Base-by-base conservation (phyloP, 1,140 invertebrate genomes). In the Drosophila santomea region DNA sequence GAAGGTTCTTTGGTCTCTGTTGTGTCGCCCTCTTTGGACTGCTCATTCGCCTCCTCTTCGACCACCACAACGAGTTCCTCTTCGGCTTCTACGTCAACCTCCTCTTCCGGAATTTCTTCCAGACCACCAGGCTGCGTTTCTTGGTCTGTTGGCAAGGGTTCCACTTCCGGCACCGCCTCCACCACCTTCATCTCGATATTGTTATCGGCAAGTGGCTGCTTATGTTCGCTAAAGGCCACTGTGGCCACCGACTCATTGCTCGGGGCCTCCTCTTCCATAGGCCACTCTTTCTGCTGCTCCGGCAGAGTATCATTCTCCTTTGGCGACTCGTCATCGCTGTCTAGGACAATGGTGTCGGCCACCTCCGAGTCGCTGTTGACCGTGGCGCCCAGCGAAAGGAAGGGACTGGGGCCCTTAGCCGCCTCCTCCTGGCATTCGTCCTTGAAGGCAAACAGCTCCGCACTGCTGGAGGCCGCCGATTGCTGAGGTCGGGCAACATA, bases 401-500 rank as follows among this genome's bases (percentile, higher is more conserved):
- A 51, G 1, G 68, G 58, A 23, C 35, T 35, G 1, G 63, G 45
- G 0, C 36, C 58, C 1, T 45, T 6, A 0, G n/a, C 36, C 51
- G 28, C 38, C 20, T 55, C 56, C 25, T 58, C 73, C 3, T 17
- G 57, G 7, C 44, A 47, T 11, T 85, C 81, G 15, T 81, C 63
- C 50, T 86, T 86, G 36, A 86, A 86, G 32, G 79, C 66, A 11
- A 88, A 86, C 0, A 86, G 36, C n/a, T 86, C 82, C 20, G 75
- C 83, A 17, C 82, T 86, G 51, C 66, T 88, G 55, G 78, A 55
- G 35, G 69, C 59, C 2, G 51, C 25, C 3, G 68, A 0, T 3
- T 66, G 62, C 14, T 64, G 58, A 0, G 83, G 57, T 0, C 72
- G 84, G 0, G 84, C 71, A 5, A 88, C 64, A 45, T 89, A 88